Evolutionary conservation across 2,888 invertebrate genomes (phyloP).

Genomic region (Oithona nana): DNA sequence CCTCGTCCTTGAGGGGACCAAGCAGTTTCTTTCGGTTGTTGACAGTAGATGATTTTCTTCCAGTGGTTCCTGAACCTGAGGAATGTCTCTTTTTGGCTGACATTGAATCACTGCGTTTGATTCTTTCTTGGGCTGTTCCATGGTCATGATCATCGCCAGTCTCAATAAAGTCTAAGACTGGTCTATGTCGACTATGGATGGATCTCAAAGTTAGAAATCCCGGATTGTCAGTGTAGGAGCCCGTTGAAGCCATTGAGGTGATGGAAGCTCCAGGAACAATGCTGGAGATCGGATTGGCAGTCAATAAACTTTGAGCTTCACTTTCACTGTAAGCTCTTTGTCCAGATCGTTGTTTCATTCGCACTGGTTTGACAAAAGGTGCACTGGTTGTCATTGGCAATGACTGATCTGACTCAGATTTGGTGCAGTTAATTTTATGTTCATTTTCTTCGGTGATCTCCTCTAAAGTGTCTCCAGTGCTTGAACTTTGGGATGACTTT

Average conservation of each 20-base stretch:
- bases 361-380: neutral
- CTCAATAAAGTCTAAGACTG: neutral
- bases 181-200: conserved; percentile 10
- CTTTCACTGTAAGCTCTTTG: conserved; percentile 14
- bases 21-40: neutral
- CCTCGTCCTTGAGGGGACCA: neutral
- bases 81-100: neutral
- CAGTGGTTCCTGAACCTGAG: too few species aligned
- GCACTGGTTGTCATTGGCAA: neutral
- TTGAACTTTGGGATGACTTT: neutral
- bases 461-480: neutral
- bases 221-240: conserved; percentile 11
- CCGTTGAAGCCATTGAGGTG: neutral
- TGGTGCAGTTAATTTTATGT: neutral
- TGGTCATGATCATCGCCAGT: neutral
- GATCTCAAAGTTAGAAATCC: conserved; percentile 3
- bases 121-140: neutral
- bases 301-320: neutral
- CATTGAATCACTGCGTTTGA: neutral
- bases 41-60: neutral
- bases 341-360: neutral
- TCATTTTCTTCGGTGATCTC: neutral
- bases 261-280: neutral
- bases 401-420: neutral
- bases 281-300: neutral